Evolutionary conservation across 1,140 invertebrate genomes (phyloP).

Genomic region (Platorchestia sp.): DNA sequence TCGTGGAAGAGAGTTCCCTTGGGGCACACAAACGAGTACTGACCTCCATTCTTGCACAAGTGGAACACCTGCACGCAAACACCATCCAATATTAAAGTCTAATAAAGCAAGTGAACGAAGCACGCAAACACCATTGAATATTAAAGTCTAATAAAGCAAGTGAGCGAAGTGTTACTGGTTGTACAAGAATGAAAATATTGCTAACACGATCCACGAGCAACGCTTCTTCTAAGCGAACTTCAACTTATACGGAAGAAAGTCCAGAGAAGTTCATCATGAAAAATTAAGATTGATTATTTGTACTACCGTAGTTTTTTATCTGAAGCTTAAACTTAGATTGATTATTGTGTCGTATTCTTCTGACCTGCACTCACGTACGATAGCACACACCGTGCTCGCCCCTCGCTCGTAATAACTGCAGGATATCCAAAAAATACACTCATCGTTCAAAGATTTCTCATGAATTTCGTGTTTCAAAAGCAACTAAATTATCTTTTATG

Average conservation of each 20-base stretch:
- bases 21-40: conserved; percentile 23
- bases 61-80: conserved; percentile 11
- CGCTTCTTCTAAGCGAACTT: background rate
- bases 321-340: too few relatives aligned
- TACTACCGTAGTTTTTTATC: too few relatives aligned
- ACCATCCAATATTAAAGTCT: background rate
- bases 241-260: background rate
- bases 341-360: too few relatives aligned
- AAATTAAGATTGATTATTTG: too few relatives aligned
- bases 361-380: too few relatives aligned
- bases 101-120: too few relatives aligned
- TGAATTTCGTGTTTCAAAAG: too few relatives aligned
- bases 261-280: background rate
- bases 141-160: background rate
- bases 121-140: background rate
- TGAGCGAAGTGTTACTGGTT: background rate
- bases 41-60: conserved; percentile 13
- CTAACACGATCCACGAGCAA: background rate
- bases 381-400: too few relatives aligned
- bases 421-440: too few relatives aligned
- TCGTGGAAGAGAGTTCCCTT: conserved; percentile 22
- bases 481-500: too few relatives aligned
- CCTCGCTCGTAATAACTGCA: too few relatives aligned
- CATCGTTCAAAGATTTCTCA: too few relatives aligned
- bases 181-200: background rate